phyloP scores from a whole-genome alignment of 1,140 invertebrate genomes.

The Lycorma delicatula region DNA sequence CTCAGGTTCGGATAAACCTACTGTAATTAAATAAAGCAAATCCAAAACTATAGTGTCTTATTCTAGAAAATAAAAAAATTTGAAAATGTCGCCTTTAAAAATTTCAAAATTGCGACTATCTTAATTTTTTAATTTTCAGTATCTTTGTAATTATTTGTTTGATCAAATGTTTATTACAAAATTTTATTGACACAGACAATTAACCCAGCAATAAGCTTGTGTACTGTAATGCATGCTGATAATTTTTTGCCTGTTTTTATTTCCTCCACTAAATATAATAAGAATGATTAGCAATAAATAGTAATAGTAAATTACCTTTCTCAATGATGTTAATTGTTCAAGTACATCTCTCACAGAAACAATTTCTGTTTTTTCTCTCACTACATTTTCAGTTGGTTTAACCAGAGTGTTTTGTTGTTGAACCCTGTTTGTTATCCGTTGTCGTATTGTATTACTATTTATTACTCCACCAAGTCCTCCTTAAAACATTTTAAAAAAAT shows the following conservation, averaged over 20 bases:
- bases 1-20: too few relatives aligned
- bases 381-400: background rate
- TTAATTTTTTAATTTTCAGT: too few relatives aligned
- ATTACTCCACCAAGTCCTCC: constrained; percentile 9
- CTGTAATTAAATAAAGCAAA: too few relatives aligned
- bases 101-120: too few relatives aligned
- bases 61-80: too few relatives aligned
- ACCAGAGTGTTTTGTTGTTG: background rate
- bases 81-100: too few relatives aligned
- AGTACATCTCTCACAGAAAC: constrained; percentile 37
- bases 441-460: constrained; percentile 4
- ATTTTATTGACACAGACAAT: background rate
- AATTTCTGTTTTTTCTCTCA: constrained; percentile 24
- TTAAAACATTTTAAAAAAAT: background rate
- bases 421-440: background rate
- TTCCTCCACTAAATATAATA: background rate
- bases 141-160: too few relatives aligned
- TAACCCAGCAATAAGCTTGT: background rate
- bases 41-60: too few relatives aligned
- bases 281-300: background rate
- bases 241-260: background rate
- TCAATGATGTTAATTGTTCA: constrained; percentile 35
- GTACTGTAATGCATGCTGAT: background rate
- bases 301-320: constrained; percentile 31
- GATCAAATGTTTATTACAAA: background rate